Evolutionary conservation across 2,797 vertebrate genomes (phyloP), one percentile per base, ranked within the genome.

Genomic region (Tamandua tetradactyla): DNA sequence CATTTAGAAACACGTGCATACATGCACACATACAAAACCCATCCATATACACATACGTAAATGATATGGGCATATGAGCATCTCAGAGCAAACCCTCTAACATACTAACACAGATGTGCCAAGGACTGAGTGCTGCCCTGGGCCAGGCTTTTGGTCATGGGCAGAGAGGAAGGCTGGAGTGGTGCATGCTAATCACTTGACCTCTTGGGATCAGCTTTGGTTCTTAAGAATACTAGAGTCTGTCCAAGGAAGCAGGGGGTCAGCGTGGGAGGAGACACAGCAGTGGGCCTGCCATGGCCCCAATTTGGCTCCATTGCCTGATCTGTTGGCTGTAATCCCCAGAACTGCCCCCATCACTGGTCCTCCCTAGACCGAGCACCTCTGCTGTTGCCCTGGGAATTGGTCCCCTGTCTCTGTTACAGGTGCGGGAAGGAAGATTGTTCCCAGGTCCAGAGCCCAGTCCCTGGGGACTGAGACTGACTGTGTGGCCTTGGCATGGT

Each of bases 371-470:
- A 71, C 22, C 25, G 66, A 78, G 59, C 30, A 14, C 47, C 7
- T 74, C 11, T 12, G 14, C 14, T n/a, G 23, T 37, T 66, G 47
- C 7, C n/a, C 6, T 17, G 14, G 69, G 69, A n/a, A 32, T 15
- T 40, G 9, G 8, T 6, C 6, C 14, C 55, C 15, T 6, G 18
- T 5, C 37, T 6, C 59, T 79, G 42, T 55, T n/a, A 18, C 7
- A 61, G 35, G 32, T 14, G 0, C 59, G 7, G 32, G 40, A 81
- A 72, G 47, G 62, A 4, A 37, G n/a, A 22, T 27, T 55, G 12
- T 7, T 27, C 40, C 32, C 40, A n/a, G 0, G 40, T 49, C 47
- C 1, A 71, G 35, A 0, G 1, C 57, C 72, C 11, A 15, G 37
- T 4, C 22, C 66, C 22, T 59, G 27, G 52, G 32, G 7, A 68